Conservation (phyloP, 1,140 invertebrate species). For the Drosophila sp. region DNA sequence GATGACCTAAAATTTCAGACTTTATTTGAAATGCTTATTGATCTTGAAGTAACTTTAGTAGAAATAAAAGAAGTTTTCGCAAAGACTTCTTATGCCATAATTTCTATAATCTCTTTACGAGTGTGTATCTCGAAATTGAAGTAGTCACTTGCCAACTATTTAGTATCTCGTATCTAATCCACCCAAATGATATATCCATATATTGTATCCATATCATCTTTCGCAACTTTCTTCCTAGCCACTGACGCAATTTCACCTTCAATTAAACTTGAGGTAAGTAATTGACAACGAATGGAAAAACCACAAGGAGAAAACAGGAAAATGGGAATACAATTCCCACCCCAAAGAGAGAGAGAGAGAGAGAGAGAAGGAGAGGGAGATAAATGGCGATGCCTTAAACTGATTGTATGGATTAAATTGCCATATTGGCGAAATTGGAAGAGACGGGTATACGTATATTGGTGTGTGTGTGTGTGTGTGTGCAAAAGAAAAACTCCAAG, state of each 20-base stretch:
- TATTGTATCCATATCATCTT: constrained; percentile 35
- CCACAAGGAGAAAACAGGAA: constrained; percentile 45
- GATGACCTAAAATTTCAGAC: too few species aligned
- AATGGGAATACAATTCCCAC: constrained; percentile 33
- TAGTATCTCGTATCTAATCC: constrained; percentile 37
- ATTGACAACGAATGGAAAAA: constrained; percentile 70
- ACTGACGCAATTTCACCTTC: constrained; percentile 73
- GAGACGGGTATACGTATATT: constrained; percentile 36
- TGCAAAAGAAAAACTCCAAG: constrained; percentile 29
- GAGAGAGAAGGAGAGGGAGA: constrained; percentile 40
- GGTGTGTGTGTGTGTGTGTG: constrained; percentile 25
- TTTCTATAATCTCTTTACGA: neutral
- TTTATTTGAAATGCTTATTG: too few species aligned
- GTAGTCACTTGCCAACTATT: constrained; percentile 33
- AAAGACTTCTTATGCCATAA: neutral
- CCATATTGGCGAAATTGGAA: constrained; percentile 81
- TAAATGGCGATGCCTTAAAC: constrained; percentile 81
- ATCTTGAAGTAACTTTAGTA: neutral
- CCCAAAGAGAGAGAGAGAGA: constrained; percentile 9
- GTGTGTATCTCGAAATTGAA: constrained; percentile 1
- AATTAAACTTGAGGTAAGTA: constrained; percentile 80
- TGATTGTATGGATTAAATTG: constrained; percentile 82
- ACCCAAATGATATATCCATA: constrained; percentile 12
- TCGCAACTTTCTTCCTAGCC: constrained; percentile 43
- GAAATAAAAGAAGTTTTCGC: neutral